phyloP scores from a whole-genome alignment of 2,888 invertebrate genomes.

The Agriopis aurantiaria region DNA sequence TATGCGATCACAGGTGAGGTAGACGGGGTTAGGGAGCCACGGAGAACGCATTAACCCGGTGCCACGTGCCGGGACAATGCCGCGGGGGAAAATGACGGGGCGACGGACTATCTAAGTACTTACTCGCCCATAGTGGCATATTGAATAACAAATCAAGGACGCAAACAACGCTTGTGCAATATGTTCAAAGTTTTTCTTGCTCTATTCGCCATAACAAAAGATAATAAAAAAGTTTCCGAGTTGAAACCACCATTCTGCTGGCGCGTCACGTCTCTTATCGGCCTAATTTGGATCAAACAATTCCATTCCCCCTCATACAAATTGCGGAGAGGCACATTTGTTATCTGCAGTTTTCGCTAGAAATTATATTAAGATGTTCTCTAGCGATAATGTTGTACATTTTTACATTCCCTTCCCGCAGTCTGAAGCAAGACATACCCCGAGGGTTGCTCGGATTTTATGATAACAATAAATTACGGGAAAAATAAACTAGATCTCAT shows the following conservation, averaged over 20 bases:
- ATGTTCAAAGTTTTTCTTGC: conserved; percentile 56
- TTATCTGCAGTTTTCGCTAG: conserved; percentile 80
- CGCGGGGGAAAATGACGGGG: conserved; percentile 57
- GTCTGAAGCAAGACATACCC: conserved; percentile 57
- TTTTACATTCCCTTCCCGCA: conserved; percentile 69
- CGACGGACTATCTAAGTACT: conserved; percentile 19
- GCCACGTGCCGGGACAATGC: conserved; percentile 53
- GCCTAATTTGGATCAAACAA: conserved; percentile 83
- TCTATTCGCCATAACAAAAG: conserved; percentile 53
- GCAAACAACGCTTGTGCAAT: conserved; percentile 57
- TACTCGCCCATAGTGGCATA: conserved; percentile 51
- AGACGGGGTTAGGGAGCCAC: conserved; percentile 41
- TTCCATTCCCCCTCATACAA: conserved; percentile 78
- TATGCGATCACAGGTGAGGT: conserved; percentile 55
- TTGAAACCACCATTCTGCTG: conserved; percentile 62
- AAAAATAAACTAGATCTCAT: conserved; percentile 73
- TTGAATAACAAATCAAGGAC: conserved; percentile 58
- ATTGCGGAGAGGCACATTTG: conserved; percentile 78
- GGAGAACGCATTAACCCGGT: conserved; percentile 59
- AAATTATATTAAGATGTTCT: conserved; percentile 84
- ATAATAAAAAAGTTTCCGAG: conserved; percentile 74
- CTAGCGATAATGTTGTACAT: conserved; percentile 77
- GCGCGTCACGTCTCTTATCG: conserved; percentile 76
- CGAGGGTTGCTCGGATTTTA: conserved; percentile 68
- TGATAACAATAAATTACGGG: conserved; percentile 75